Evolutionary conservation across 2,113 vertebrate genomes (phyloP), one percentile per base, ranked within the genome.

Genomic region (Nesogale talazaci): DNA sequence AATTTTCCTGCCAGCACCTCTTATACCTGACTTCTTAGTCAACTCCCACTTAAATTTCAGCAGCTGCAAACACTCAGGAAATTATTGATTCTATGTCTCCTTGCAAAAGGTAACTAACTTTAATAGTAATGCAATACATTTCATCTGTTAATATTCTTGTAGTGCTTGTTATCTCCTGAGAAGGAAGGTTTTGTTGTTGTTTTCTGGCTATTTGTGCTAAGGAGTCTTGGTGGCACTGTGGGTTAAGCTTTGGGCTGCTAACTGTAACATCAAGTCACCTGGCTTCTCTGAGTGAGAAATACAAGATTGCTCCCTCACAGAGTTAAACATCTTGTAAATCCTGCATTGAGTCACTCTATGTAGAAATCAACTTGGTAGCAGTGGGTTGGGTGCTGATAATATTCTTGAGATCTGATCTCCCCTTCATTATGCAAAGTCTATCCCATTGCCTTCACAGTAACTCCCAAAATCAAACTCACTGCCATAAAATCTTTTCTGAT

Each of bases 21-120:
- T 90, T 94, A 93, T 77, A 98, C 70, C 46, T 97, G 29, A 27
- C 92, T 97, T 97, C 72, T 75, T 81, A 46, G 83, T 92, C 86
- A 86, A 25, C 88, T 93, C 46, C 88, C 74, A 40, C 87, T 93
- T 96, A 95, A 94, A 34, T 92, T 91, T 80, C 86, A 91, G 25
- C 69, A 97, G 95, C 93, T 98, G 93, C 83, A 65, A 85, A 93
- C 89, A 90, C 85, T 96, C 83, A 67, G 92, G 67, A n/a, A 90
- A 88, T 61, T 94, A 91, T 96, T 96, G 97, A 97, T 97, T 92
- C 82, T 92, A 34, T 85, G 75, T 96, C 94, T 96, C 95, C 92
- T 97, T 95, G 92, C 91, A 92, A 89, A 97, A 98, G 95, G 92
- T 96, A 97, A 86, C 93, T 77, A 92, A 94, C 93, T 97, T 97